Conservation (phyloP, 2,888 invertebrate genomes). For the Nemapogon koenigi region DNA sequence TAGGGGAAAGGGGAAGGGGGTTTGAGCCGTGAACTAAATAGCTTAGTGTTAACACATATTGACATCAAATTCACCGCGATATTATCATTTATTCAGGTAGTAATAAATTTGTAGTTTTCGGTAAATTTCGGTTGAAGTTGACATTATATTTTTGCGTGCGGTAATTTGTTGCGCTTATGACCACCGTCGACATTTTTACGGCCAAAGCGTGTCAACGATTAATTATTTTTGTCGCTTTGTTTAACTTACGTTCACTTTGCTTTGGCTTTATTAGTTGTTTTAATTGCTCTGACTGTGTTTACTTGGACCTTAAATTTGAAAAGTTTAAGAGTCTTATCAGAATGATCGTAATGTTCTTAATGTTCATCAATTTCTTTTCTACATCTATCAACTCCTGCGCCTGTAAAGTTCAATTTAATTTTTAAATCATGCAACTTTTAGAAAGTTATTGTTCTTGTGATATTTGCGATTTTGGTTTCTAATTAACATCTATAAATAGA, state of each 20-base stretch:
- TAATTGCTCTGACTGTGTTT: too few species aligned
- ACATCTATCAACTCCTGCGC: too few species aligned
- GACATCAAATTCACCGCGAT: constrained; percentile 65
- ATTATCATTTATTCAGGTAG: constrained; percentile 63
- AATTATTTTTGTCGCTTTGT: constrained; percentile 51
- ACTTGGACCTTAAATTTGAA: too few species aligned
- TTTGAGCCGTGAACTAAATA: constrained; percentile 62
- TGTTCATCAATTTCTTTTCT: too few species aligned
- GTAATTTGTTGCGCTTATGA: constrained; percentile 19
- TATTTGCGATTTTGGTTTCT: too few species aligned
- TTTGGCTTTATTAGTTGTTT: constrained; percentile 50
- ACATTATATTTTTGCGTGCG: constrained; percentile 27
- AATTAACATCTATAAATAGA: too few species aligned
- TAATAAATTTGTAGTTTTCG: constrained; percentile 48
- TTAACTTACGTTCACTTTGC: constrained; percentile 49
- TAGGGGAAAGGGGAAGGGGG: constrained; percentile 33
- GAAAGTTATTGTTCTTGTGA: too few species aligned
- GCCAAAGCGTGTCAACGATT: constrained; percentile 37
- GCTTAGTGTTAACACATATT: constrained; percentile 67
- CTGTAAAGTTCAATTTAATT: too few species aligned
- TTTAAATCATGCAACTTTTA: too few species aligned
- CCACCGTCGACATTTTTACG: constrained; percentile 25
- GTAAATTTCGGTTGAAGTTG: constrained; percentile 27
- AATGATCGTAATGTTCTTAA: too few species aligned
- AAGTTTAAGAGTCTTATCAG: too few species aligned